Evolutionary conservation across 2,888 invertebrate species (phyloP), one percentile per base, ranked within the genome.

Genomic region (Caenorhabditis sp.): DNA sequence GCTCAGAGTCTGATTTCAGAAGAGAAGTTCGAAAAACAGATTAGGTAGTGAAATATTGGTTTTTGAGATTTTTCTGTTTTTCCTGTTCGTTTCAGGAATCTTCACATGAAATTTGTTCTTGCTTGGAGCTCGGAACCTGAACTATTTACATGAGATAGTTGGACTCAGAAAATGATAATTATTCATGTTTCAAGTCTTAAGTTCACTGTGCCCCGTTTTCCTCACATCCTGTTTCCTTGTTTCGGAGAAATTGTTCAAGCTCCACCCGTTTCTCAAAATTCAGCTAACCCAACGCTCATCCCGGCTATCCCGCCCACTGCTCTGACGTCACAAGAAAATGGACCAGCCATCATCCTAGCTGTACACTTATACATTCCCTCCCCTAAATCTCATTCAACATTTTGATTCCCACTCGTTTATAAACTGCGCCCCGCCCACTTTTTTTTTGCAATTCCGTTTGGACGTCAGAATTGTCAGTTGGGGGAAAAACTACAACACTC

Each of bases 311-410:
- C 47, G 7, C 5, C n/a, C 44, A 14, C 44, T 47, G 19, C 47
- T 19, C 47, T 47, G 47, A 47, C 47, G 47, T 47, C 47, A 47
- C 47, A 47, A 19, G 7, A 19, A 10, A 12, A 6, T 6, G 44
- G 16, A 16, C 14, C 44, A 16, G 16, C 19, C 19, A 7, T 19
- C 19, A 19, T 2, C 19, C 38, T n/a, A n/a, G 47, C 19, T 47
- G 47, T 47, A 47, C 47, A 47, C n/a, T n/a, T n/a, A 12, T 7
- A 26, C 58, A 58, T n/a, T n/a, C n/a, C n/a, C n/a, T n/a, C n/a
- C n/a, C n/a, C 31, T 16, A 14, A 24, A 35, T 59, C 59, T 59
- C 59, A 35, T 59, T 59, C 31, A 31, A 26, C 28, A 61, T 41
- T 22, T 24, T 61, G 3, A 22, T 22, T 22, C 38, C 22, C 61